These are phyloP conservation scores for Amblyjoppa fuscipennis DNA, from an alignment of 2,888 invertebrate species.

Conservation along the genomic window DNA sequence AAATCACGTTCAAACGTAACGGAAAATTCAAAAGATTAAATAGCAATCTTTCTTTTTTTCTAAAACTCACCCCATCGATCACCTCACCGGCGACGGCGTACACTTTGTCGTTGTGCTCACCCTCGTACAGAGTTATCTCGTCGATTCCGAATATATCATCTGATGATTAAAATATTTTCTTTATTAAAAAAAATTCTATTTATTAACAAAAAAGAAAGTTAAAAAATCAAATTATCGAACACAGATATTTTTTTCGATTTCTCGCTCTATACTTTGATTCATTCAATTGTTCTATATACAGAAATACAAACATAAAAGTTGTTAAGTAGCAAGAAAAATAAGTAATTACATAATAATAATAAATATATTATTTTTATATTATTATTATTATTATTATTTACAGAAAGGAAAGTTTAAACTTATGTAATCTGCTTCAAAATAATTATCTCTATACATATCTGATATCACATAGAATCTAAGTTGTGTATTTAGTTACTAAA, in stretches of 20 bases:
- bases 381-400: no score
- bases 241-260: conserved; percentile 83
- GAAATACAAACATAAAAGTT: neutral
- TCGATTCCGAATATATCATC: conserved; percentile 97
- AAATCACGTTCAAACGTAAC: conserved; percentile 77
- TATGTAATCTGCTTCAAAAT: no score
- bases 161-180: conserved; percentile 81
- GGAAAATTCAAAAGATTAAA: conserved; percentile 82
- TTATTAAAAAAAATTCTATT: no score
- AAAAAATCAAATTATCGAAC: conserved; percentile 80
- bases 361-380: neutral
- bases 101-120: conserved; percentile 94
- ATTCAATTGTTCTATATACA: neutral
- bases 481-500: neutral
- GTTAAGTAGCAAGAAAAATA: neutral
- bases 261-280: neutral
- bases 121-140: conserved; percentile 95
- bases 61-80: conserved; percentile 93
- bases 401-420: no score
- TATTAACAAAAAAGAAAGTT: neutral
- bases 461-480: no score
- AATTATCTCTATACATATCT: no score
- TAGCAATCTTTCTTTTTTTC: conserved; percentile 69
- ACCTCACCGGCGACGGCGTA: conserved; percentile 97
- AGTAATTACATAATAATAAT: neutral